These are phyloP conservation scores for Diuraphis noxia DNA, from an alignment of 1,140 invertebrate species.

Conservation along the genomic window DNA sequence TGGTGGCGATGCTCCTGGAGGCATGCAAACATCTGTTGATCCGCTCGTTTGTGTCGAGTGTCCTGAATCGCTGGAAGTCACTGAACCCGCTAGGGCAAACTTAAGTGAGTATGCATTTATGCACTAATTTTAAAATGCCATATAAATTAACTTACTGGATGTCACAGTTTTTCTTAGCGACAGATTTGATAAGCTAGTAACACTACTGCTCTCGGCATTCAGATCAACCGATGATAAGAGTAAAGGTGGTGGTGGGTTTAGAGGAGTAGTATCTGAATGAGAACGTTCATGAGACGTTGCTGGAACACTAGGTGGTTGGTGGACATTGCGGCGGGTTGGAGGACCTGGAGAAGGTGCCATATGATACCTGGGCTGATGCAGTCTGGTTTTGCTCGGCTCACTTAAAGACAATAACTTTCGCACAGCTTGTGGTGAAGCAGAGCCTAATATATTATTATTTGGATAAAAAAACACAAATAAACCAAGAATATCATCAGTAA, in stretches of 20 bases:
- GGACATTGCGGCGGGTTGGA: constrained; percentile 62
- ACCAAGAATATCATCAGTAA: not conserved
- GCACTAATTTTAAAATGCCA: not conserved
- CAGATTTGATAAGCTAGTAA: constrained; percentile 87
- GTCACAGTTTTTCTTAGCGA: constrained; percentile 83
- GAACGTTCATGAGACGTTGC: constrained; percentile 77
- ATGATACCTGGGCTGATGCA: constrained; percentile 75
- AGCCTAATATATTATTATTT: constrained; percentile 67
- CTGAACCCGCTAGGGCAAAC: constrained; percentile 66
- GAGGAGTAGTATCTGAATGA: constrained; percentile 79
- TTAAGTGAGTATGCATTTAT: constrained; percentile 34
- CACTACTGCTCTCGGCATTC: constrained; percentile 91
- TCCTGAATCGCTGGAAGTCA: constrained; percentile 83
- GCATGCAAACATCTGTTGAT: constrained; percentile 68
- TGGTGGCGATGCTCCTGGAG: constrained; percentile 59
- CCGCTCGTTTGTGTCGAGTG: constrained; percentile 78
- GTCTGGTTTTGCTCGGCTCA: constrained; percentile 83
- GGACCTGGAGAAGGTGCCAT: constrained; percentile 64
- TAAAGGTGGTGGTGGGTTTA: constrained; percentile 60
- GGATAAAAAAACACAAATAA: not conserved
- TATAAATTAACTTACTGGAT: constrained; percentile 68
- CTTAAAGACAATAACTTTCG: constrained; percentile 88
- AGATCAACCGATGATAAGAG: constrained; percentile 80
- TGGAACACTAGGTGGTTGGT: constrained; percentile 58
- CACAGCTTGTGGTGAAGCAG: constrained; percentile 93